Evolutionary conservation across 2,888 invertebrate species (phyloP), one percentile per base, ranked within the genome.

Genomic region (Altica lythri): DNA sequence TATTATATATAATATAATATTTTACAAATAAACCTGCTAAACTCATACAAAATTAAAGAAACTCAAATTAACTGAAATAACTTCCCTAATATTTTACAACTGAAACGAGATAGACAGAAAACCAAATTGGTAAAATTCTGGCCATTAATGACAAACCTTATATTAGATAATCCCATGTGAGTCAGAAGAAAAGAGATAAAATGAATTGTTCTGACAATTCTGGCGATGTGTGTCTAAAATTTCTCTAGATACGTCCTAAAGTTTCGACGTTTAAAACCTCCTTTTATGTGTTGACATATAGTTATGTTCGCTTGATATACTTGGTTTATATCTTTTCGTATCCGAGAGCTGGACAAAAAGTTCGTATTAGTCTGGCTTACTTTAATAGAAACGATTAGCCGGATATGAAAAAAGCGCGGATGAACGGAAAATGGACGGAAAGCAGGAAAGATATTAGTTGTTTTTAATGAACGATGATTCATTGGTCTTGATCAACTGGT

Each of bases 131-230:
- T 32, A 13, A 19, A 44, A 32, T 19, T 44, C 29, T 32, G 17
- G 19, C 30, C 44, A 44, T 44, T 44, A 44, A 44, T 44, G 32
- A 32, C 18, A 8, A 9, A 18, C 13, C 32, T 34, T 32, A 44
- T 44, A 18, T 44, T 30, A 32, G 44, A 32, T 44, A 44, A 44
- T 44, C 44, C 18, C 44, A 30, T 8, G 29, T 44, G 44, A 13
- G n/a, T n/a, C n/a, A n/a, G n/a, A n/a, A n/a, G n/a, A n/a, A n/a
- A n/a, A 44, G 19, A 44, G 30, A 10, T 32, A 9, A n/a, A 30
- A 32, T 32, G 44, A 44, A 44, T 44, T 44, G 44, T 44, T 44
- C 44, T 44, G 44, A 44, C 44, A 32, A 13, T 18, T 44, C 17
- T 10, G 19, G 32, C 17, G 32, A 43, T 43, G 25, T 44, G 44